Percentiles rank a stretch among this genome's conserved stretches.
Evolutionary conservation across 2,797 vertebrate species (phyloP).

Genomic region (Melanotaenia nigrans): DNA sequence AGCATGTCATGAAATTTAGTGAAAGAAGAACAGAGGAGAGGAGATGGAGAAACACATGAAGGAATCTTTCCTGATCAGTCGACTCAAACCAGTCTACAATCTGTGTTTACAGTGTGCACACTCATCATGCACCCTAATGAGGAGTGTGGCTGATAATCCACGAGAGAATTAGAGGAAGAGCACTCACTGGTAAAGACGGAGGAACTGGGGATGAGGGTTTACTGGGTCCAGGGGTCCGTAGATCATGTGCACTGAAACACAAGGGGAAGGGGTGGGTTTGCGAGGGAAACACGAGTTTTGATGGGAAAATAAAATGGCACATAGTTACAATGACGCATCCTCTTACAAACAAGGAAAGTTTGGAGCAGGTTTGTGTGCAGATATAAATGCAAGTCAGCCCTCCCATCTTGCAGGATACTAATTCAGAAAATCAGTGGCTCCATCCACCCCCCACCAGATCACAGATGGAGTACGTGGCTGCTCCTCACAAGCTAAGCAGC

Average conservation of each 20-base stretch:
- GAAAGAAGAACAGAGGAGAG: too few relatives aligned
- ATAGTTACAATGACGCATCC: not conserved
- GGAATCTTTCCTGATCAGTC: not conserved
- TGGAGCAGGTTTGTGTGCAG: not conserved
- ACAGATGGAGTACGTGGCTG: slow-evolving; percentile 58
- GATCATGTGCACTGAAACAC: slow-evolving; percentile 92
- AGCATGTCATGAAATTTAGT: not conserved
- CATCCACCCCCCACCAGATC: not conserved
- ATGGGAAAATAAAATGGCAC: not conserved
- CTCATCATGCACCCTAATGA: not conserved
- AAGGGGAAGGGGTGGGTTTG: slow-evolving; percentile 4
- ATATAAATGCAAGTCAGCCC: not conserved
- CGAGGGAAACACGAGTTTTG: not conserved
- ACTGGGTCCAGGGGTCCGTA: slow-evolving; percentile 95
- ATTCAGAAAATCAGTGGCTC: not conserved
- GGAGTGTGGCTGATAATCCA: slow-evolving; percentile 1
- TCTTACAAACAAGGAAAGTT: not conserved
- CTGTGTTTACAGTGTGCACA: not conserved
- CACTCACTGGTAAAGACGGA: slow-evolving; percentile 93
- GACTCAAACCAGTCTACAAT: not conserved
- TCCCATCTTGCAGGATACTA: not conserved
- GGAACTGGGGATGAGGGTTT: slow-evolving; percentile 93
- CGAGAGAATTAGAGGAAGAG: not conserved
- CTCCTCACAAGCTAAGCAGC: slow-evolving; percentile 57
- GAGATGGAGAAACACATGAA: not conserved